These are phyloP conservation scores for Elephantulus edwardii DNA, from an alignment of 2,113 vertebrate species.

Conservation along the genomic window DNA sequence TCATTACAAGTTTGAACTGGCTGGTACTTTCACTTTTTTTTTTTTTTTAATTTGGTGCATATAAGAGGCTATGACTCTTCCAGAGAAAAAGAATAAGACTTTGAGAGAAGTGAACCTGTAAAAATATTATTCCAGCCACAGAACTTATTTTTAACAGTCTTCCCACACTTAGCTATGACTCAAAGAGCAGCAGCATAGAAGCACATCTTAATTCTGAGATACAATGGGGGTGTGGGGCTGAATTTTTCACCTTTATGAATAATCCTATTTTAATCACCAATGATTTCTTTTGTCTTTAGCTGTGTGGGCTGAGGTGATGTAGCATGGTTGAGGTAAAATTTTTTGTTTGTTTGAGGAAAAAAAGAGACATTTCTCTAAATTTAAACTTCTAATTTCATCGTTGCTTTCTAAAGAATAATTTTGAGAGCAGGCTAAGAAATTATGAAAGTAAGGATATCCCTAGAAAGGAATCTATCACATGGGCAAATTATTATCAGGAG, in stretches of 20 bases:
- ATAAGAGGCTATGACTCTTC: slow-evolving; percentile 39
- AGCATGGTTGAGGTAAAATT: background rate
- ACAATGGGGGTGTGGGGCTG: background rate
- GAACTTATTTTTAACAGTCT: slow-evolving; percentile 67
- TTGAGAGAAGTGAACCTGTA: slow-evolving; percentile 59
- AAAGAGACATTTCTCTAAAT: background rate
- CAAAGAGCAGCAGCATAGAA: slow-evolving; percentile 13
- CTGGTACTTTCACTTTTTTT: background rate
- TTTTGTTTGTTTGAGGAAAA: background rate
- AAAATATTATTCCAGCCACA: slow-evolving; percentile 63
- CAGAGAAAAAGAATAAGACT: slow-evolving; percentile 34
- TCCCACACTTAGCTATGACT: slow-evolving; percentile 46
- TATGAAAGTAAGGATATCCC: slow-evolving; percentile 19
- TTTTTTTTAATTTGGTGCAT: background rate
- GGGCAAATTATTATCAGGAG: slow-evolving; percentile 7
- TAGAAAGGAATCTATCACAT: background rate
- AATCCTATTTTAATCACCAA: background rate
- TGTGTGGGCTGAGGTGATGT: background rate
- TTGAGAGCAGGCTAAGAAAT: background rate
- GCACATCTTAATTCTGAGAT: background rate
- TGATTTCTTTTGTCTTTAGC: background rate
- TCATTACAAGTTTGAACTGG: background rate
- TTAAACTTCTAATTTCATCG: slow-evolving; percentile 10
- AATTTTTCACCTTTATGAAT: slow-evolving; percentile 39
- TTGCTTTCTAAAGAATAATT: slow-evolving; percentile 13